Evolutionary conservation across 1,140 invertebrate genomes (phyloP).

Genomic region (Sitophilus oryzae): DNA sequence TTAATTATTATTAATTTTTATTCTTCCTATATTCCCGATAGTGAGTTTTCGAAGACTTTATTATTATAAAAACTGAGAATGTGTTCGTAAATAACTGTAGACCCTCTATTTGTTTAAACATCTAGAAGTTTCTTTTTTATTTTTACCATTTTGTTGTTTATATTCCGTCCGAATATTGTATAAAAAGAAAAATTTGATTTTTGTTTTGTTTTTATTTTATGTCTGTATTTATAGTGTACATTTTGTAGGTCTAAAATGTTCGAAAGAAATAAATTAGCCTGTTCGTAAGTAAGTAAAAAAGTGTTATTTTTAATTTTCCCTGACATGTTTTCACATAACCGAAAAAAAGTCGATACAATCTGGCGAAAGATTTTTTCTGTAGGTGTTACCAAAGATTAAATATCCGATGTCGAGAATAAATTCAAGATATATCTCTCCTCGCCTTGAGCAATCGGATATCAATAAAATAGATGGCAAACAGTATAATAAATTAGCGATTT

Average conservation of each 20-base stretch:
- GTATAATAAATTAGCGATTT: background rate
- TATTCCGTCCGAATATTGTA: constrained; percentile 24
- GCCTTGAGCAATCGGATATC: background rate
- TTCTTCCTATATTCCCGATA: no score
- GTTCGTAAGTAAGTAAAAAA: background rate
- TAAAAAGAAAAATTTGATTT: constrained; percentile 5
- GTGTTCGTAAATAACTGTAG: no score
- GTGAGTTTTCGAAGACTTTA: no score
- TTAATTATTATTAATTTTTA: no score
- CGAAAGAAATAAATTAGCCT: background rate
- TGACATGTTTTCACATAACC: background rate
- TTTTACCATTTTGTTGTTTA: constrained; percentile 20
- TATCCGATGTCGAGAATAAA: no score
- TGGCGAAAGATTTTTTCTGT: no score
- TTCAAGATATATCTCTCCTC: background rate
- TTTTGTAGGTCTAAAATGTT: background rate
- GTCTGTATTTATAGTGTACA: constrained; percentile 15
- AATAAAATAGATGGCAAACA: background rate
- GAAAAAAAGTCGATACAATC: no score
- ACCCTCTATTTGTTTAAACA: constrained; percentile 1
- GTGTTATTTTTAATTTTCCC: background rate
- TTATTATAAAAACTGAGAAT: no score
- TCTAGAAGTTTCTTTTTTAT: background rate
- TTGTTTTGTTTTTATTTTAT: constrained; percentile 14
- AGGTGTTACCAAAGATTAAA: no score